Conservation (phyloP, 2,888 invertebrate genomes). For the Megaustenia siamemsis region DNA sequence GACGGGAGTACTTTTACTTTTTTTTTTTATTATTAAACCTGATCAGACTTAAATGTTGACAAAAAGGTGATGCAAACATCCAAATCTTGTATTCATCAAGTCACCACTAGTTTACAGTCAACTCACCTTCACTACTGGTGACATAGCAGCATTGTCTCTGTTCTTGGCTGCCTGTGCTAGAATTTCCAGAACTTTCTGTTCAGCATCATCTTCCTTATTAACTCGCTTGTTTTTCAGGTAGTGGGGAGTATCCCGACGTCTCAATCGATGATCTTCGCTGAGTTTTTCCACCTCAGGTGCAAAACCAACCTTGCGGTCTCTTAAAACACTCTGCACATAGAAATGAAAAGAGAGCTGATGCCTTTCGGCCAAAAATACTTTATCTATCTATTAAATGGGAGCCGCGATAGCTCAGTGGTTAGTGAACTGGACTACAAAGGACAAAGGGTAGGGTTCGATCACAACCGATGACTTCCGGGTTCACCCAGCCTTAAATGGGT, state of each 20-base stretch:
- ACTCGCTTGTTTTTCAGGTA: constrained; percentile 99
- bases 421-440: no score
- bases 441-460: no score
- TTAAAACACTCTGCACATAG: constrained; percentile 1
- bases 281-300: constrained; percentile 70
- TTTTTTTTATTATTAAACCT: no score
- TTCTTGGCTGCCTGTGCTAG: constrained; percentile 67
- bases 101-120: neutral
- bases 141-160: constrained; percentile 58
- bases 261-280: constrained; percentile 82
- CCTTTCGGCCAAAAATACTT: no score
- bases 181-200: constrained; percentile 77
- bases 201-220: constrained; percentile 81
- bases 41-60: no score
- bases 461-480: no score
- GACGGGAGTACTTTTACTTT: no score
- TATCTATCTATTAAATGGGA: no score
- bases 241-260: constrained; percentile 98
- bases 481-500: no score
- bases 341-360: no score
- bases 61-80: neutral
- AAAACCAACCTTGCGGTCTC: constrained; percentile 73
- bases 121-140: constrained; percentile 57
- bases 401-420: no score
- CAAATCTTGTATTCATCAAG: neutral